Conservation (phyloP, 2,888 invertebrate species). For the Seira musarum region DNA sequence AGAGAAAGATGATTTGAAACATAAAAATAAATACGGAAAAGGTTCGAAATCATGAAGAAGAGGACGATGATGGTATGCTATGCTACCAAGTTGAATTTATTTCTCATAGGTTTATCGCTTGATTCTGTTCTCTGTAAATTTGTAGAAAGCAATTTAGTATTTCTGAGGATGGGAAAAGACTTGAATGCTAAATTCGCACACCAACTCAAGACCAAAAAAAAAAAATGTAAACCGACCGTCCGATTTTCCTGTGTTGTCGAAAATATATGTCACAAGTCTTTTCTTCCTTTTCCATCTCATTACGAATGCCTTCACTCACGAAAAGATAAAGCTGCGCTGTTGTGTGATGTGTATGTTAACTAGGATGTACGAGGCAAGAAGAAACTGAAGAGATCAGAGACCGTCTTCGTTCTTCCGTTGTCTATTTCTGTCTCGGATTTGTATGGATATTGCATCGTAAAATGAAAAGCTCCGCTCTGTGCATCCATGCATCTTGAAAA, state of each 20-base stretch:
- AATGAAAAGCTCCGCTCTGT: too few relatives aligned
- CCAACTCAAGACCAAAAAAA: too few relatives aligned
- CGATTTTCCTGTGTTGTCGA: background rate
- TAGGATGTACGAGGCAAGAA: background rate
- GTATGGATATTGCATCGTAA: too few relatives aligned
- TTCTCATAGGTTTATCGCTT: background rate
- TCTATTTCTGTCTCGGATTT: background rate
- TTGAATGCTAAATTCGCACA: background rate
- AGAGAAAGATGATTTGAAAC: background rate
- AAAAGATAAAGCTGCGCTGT: background rate
- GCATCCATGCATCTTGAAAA: too few relatives aligned
- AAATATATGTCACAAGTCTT: background rate
- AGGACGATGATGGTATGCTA: too few relatives aligned
- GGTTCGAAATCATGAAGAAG: too few relatives aligned
- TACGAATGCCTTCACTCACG: background rate
- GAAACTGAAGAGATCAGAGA: background rate
- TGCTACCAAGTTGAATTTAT: background rate
- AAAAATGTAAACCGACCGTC: too few relatives aligned
- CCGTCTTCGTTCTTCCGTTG: background rate
- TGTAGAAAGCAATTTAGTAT: background rate
- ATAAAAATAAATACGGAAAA: background rate
- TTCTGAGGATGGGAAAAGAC: background rate
- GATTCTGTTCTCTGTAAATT: background rate
- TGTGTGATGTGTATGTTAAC: background rate
- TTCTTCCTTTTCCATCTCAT: background rate